Percentiles rank a stretch among this genome's conserved stretches.
Evolutionary conservation across 2,113 vertebrate species (phyloP).

Genomic region (Eptatretus burgeri): DNA sequence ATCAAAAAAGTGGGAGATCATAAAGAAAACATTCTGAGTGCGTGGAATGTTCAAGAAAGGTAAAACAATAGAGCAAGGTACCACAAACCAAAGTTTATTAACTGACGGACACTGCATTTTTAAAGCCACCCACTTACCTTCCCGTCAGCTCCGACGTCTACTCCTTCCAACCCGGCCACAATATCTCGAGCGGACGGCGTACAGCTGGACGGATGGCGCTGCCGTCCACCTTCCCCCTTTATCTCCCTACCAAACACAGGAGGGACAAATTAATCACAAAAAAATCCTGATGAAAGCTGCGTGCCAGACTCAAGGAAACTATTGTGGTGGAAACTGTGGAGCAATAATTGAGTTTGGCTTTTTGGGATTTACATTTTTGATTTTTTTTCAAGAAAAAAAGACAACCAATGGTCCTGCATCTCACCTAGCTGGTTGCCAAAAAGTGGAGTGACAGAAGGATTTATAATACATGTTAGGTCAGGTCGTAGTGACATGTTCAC

Average conservation of each 20-base stretch:
- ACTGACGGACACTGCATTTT: too few relatives aligned
- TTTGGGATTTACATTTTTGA: background rate
- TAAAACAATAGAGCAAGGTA: too few relatives aligned
- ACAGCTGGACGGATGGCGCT: conserved; percentile 60
- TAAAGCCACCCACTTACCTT: conserved; percentile 21
- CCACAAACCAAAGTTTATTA: too few relatives aligned
- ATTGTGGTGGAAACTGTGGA: background rate
- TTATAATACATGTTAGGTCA: too few relatives aligned
- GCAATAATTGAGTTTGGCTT: background rate
- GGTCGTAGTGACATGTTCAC: too few relatives aligned
- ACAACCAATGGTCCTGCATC: conserved; percentile 14
- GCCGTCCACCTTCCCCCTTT: conserved; percentile 39
- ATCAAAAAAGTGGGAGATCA: too few relatives aligned
- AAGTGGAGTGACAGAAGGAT: too few relatives aligned
- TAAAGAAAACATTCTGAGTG: too few relatives aligned
- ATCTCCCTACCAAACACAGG: conserved; percentile 28
- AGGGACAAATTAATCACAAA: background rate
- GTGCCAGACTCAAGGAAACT: background rate
- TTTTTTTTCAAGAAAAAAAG: conserved; percentile 8
- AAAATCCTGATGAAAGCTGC: background rate
- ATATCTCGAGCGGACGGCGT: conserved; percentile 47
- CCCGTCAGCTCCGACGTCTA: conserved; percentile 55
- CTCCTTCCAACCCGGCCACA: conserved; percentile 57
- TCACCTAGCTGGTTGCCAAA: background rate
- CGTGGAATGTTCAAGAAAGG: too few relatives aligned